Evolutionary conservation across 1,140 invertebrate genomes (phyloP).

Genomic region (Diachasmimorpha longicaudata): DNA sequence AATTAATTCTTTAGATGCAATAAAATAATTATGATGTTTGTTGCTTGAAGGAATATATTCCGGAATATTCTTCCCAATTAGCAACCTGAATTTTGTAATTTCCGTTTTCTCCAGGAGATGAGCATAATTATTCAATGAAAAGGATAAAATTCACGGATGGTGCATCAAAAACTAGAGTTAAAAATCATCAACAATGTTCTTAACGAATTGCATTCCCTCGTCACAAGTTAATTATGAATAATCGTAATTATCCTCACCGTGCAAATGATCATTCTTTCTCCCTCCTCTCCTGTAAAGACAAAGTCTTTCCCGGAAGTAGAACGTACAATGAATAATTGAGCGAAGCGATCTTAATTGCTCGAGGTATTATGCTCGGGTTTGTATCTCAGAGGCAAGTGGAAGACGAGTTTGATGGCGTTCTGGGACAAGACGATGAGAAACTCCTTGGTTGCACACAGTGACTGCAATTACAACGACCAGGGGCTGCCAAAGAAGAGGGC

Average conservation of each 20-base stretch:
- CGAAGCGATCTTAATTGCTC: slow-evolving; percentile 19
- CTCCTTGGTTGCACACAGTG: slow-evolving; percentile 7
- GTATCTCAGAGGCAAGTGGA: slow-evolving; percentile 5
- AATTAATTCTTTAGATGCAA: too few species aligned
- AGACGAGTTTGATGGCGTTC: slow-evolving; percentile 1
- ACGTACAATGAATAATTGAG: slow-evolving; percentile 23
- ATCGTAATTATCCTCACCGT: background rate
- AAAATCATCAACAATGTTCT: too few species aligned
- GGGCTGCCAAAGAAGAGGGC: background rate
- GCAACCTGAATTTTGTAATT: too few species aligned
- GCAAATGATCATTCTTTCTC: background rate
- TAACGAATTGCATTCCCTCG: too few species aligned
- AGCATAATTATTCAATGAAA: too few species aligned
- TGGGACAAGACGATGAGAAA: slow-evolving; percentile 15
- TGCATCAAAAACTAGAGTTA: too few species aligned
- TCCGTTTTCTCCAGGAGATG: too few species aligned
- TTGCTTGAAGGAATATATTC: too few species aligned
- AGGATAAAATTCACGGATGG: too few species aligned
- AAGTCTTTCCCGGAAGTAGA: background rate
- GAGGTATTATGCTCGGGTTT: background rate
- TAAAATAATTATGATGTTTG: too few species aligned
- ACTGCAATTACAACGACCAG: background rate
- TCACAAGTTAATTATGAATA: too few species aligned
- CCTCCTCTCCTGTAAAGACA: background rate
- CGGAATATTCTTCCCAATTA: too few species aligned